Evolutionary conservation across 1,140 invertebrate genomes (phyloP), one percentile per base, ranked within the genome.

Genomic region (Psix sp.): DNA sequence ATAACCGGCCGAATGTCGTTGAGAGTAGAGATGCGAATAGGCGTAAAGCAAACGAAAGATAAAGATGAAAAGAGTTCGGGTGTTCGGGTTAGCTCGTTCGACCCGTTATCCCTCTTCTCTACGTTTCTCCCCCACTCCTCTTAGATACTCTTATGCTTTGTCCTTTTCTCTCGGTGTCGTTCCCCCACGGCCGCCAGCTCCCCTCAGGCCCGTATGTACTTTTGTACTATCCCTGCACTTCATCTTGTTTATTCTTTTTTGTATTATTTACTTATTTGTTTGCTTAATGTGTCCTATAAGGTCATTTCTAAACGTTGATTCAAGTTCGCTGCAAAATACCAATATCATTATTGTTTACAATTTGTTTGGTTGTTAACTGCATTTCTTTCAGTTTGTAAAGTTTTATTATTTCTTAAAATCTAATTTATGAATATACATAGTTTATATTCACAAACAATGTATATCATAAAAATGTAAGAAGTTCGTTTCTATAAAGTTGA

Each of bases 21-120:
- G 42, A 15, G 39, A 38, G 33, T 17, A 21, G 21, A 60, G 38
- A 70, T 6, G 35, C 21, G 2, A 15, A 39, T 15, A 60, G 26
- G 52, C 21, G 14, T 6, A 40, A 40, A 35, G 6, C 33, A 42
- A 39, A 54, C 18, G 54, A 56, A 0, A 11, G 29, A 70, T 2
- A 46, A 54, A 40, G 75, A 73, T 46, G 29, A 56, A 65, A 67
- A 51, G 54, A 29, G 66, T 38, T 75, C 45, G 76, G 78, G 67
- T 77, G 77, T 82, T 85, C 79, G 81, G 84, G 80, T 85, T 86
- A 87, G 86, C 86, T 87, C 85, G 84, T 87, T 87, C 86, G 86
- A 86, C 86, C 86, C 85, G 86, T 87, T 87, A 86, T 86, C 84
- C 85, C 84, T 79, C 76, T 82, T 79, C 75, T 78, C 60, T 21